Percentiles rank a stretch among this genome's conserved stretches.
Conservation (phyloP, 2,113 vertebrate genomes). For the Gopherus evgoodei region DNA sequence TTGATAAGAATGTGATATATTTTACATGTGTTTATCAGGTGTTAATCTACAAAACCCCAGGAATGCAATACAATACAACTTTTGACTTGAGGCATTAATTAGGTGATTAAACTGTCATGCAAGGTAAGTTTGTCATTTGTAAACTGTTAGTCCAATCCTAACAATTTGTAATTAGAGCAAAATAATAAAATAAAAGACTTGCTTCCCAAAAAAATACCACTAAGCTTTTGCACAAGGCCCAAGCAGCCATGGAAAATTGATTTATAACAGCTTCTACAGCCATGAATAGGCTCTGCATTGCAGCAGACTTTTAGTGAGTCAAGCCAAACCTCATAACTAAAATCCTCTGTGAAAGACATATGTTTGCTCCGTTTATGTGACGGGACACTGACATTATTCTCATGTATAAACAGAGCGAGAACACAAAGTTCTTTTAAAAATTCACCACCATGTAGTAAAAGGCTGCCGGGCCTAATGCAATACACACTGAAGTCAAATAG, state of each 20-base stretch:
- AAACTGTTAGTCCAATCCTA: conserved; percentile 52
- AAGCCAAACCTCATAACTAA: conserved; percentile 50
- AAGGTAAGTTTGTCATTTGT: conserved; percentile 54
- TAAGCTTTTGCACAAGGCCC: conserved; percentile 40
- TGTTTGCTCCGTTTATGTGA: conserved; percentile 56
- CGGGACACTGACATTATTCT: conserved; percentile 44
- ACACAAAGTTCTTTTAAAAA: background rate
- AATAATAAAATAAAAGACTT: conserved; percentile 56
- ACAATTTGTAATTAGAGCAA: conserved; percentile 53
- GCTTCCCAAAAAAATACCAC: conserved; percentile 31
- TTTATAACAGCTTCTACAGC: conserved; percentile 27
- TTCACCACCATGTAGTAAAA: background rate
- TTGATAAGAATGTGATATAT: conserved; percentile 45
- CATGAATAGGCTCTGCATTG: conserved; percentile 38
- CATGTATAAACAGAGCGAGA: background rate
- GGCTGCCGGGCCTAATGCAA: background rate
- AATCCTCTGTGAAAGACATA: background rate
- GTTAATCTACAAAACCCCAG: conserved; percentile 46
- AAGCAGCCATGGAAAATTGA: conserved; percentile 55
- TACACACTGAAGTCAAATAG: background rate
- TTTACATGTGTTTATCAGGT: conserved; percentile 37
- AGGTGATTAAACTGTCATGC: conserved; percentile 53
- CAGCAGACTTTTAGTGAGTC: conserved; percentile 16
- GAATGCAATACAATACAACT: conserved; percentile 49
- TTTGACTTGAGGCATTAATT: conserved; percentile 63